Evolutionary conservation across 1,140 invertebrate species (phyloP).

Genomic region (Camponotus vicinus): DNA sequence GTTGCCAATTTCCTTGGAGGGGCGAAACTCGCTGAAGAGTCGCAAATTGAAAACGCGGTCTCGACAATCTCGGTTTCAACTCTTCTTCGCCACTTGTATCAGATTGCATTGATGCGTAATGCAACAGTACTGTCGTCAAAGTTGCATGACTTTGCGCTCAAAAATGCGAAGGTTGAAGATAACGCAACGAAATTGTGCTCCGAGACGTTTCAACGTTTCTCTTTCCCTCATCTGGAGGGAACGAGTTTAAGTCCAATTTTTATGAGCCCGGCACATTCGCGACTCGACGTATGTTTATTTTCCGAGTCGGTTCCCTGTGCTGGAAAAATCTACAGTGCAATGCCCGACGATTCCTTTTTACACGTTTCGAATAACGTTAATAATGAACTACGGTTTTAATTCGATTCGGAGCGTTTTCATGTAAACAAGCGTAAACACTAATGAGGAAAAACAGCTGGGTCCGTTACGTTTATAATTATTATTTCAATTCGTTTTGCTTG

Average conservation of each 20-base stretch:
- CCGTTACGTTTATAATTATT: background rate
- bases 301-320: background rate
- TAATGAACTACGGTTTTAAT: background rate
- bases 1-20: background rate
- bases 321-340: background rate
- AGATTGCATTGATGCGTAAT: conserved; percentile 9
- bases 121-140: conserved; percentile 22
- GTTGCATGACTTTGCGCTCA: conserved; percentile 14
- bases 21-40: too few relatives aligned
- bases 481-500: background rate
- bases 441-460: background rate
- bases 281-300: background rate
- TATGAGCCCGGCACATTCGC: background rate
- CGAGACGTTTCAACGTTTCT: too few relatives aligned
- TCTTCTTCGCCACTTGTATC: background rate
- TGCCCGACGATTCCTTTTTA: background rate
- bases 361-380: background rate
- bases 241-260: conserved; percentile 2
- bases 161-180: conserved; percentile 53
- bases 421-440: background rate
- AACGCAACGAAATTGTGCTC: background rate
- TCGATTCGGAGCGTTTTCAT: background rate
- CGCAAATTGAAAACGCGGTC: background rate
- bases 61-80: background rate
- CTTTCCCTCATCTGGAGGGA: background rate